Conservation (phyloP, 2,797 vertebrate species). For the Adelosebastes latens region DNA sequence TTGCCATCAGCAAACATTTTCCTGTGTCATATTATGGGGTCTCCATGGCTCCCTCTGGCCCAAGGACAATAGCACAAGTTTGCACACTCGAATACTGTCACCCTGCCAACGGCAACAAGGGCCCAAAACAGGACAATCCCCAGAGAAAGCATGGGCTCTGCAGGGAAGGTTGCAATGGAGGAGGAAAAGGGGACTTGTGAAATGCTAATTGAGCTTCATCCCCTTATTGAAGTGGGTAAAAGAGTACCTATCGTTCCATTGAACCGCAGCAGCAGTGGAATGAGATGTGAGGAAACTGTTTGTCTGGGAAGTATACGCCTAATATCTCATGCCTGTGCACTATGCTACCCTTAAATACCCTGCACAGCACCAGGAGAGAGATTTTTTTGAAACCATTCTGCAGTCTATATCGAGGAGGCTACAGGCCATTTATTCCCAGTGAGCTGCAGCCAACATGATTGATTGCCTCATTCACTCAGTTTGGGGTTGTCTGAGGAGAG, state of each 20-base stretch:
- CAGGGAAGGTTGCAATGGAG: conserved; percentile 90
- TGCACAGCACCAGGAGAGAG: conserved; percentile 18
- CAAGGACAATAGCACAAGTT: conserved; percentile 99
- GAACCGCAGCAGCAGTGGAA: conserved; percentile 75
- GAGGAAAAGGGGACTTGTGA: conserved; percentile 90
- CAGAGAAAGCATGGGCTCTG: conserved; percentile 89
- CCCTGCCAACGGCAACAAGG: conserved; percentile 99
- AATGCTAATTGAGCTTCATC: conserved; percentile 91
- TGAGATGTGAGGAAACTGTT: conserved; percentile 75
- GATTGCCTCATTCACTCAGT: conserved; percentile 61
- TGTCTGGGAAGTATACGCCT: conserved; percentile 59
- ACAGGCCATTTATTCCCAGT: conserved; percentile 43
- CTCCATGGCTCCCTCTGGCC: conserved; percentile 99
- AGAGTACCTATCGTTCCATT: conserved; percentile 78
- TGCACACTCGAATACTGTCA: conserved; percentile 99
- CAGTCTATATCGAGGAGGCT: conserved; percentile 20
- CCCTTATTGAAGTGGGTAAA: conserved; percentile 86
- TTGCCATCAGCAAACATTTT: conserved; percentile 99
- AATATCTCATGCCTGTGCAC: conserved; percentile 63
- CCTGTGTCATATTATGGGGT: conserved; percentile 99
- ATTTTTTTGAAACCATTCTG: background rate
- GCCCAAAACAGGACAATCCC: conserved; percentile 96
- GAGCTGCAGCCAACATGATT: conserved; percentile 57
- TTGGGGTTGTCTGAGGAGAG: conserved; percentile 63
- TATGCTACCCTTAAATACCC: conserved; percentile 25